These are phyloP conservation scores for Erinaceus europaeus DNA, from an alignment of 2,113 vertebrate genomes.

Conservation along the genomic window DNA sequence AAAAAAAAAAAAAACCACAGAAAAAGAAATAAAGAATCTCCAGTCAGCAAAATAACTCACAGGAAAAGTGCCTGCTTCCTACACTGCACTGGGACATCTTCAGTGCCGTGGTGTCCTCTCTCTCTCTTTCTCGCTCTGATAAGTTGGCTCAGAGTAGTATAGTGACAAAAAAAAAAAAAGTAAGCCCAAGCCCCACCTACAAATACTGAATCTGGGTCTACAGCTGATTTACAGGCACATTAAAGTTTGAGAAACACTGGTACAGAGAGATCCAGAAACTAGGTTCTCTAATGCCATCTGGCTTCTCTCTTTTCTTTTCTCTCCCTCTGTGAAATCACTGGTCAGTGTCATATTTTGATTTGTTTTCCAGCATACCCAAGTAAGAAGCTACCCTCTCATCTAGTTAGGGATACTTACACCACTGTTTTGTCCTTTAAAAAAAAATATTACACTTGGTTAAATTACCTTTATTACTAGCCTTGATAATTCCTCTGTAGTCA, in stretches of 20 bases:
- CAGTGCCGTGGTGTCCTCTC: no score
- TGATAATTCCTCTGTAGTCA: constrained; percentile 79
- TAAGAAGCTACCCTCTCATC: constrained; percentile 70
- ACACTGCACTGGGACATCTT: no score
- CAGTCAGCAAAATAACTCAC: no score
- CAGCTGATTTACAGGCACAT: neutral
- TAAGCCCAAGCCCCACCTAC: neutral
- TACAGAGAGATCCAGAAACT: neutral
- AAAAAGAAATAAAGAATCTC: no score
- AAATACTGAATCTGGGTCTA: neutral
- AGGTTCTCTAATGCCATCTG: neutral
- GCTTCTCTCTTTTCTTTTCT: neutral
- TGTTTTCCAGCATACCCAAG: constrained; percentile 42
- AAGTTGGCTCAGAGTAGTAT: no score
- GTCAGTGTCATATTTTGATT: neutral
- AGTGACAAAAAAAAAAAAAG: neutral
- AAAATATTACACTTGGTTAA: constrained; percentile 78
- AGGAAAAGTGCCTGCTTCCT: neutral
- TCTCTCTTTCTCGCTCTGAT: no score
- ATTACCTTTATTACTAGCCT: constrained; percentile 82
- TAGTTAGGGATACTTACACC: constrained; percentile 53
- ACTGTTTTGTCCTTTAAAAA: constrained; percentile 67
- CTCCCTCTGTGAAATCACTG: neutral
- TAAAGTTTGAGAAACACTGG: neutral
- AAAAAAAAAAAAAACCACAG: no score